Percentiles rank a stretch among this genome's conserved stretches.
phyloP scores from a whole-genome alignment of 2,888 invertebrate species.

The Hydrotaea diabolus region DNA sequence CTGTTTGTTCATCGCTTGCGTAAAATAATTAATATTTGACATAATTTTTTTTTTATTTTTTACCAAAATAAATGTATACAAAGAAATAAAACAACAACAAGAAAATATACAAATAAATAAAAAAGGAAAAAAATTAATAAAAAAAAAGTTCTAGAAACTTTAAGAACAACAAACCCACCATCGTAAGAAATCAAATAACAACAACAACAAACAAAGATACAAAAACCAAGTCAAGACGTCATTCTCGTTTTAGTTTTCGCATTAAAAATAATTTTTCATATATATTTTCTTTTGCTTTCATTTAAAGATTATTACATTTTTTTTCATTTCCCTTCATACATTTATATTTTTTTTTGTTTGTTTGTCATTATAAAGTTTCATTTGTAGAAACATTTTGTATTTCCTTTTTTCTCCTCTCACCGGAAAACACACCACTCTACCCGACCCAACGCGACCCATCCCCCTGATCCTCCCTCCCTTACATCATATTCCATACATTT shows the following conservation, averaged over 20 bases:
- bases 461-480: not conserved
- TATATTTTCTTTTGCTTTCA: conserved; percentile 15
- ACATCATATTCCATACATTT: not conserved
- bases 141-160: conserved; percentile 28
- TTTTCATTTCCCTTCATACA: too few relatives aligned
- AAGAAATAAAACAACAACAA: conserved; percentile 40
- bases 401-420: not conserved
- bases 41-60: conserved; percentile 22
- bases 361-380: conserved; percentile 34
- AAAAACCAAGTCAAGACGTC: conserved; percentile 64
- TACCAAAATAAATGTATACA: conserved; percentile 14
- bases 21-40: not conserved
- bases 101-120: not conserved
- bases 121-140: not conserved
- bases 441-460: not conserved
- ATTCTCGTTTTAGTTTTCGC: conserved; percentile 29
- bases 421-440: not conserved
- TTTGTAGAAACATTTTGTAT: conserved; percentile 48
- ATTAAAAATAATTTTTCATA: not conserved
- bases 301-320: not conserved
- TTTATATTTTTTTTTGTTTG: not conserved
- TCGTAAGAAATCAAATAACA: conserved; percentile 27
- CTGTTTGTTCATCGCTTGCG: not conserved
- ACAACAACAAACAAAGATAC: conserved; percentile 47
- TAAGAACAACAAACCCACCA: conserved; percentile 29